Base-by-base conservation (phyloP, 2,113 vertebrate genomes). In the Tachysurus vachellii region DNA sequence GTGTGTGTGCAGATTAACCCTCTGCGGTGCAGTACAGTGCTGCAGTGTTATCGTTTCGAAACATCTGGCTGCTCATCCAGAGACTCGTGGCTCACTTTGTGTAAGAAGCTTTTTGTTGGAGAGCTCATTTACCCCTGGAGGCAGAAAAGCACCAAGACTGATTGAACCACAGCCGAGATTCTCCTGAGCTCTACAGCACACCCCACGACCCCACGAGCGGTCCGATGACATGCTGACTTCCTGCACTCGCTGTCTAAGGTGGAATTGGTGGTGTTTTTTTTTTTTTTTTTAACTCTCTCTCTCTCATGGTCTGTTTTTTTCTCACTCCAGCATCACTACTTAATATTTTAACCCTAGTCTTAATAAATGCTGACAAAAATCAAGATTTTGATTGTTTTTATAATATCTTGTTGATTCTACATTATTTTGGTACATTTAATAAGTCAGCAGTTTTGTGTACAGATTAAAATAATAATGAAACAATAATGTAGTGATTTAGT, bases 61-160 rank as follows among this genome's bases (percentile, higher is more conserved):
- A 97, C 96, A 53, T 97, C 96, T 91, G 97, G 96, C 94, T 97
- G 96, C 88, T 97, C 96, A 91, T 97, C 98, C 44, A 96, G 91
- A 91, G 96, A 99, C 92, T 98, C 98, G 12, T 99, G 98, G 98
- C 88, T 89, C 0, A 95, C 96, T 0, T 93, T 99, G 92, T 95
- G 96, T 92, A 96, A 96, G 92, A 99, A 98, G 85, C 96, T 99
- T 76, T 98, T 99, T 90, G 93, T 98, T 0, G 98, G 98, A 62
- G 97, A 99, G 93, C 95, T 99, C 47, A 95, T 99, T 91, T 99
- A 98, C 89, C 98, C 98, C 79, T 99, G 98, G 98, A 97, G 94
- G 87, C 97, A 96, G 91, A 97, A 96, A 93, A 94, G 88, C 90
- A 94, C 95, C 90, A 98, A 98, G 91, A 94, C 94, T n/a, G 96